Conservation (phyloP, 1,140 invertebrate species). For the Drosophila jambulina region DNA sequence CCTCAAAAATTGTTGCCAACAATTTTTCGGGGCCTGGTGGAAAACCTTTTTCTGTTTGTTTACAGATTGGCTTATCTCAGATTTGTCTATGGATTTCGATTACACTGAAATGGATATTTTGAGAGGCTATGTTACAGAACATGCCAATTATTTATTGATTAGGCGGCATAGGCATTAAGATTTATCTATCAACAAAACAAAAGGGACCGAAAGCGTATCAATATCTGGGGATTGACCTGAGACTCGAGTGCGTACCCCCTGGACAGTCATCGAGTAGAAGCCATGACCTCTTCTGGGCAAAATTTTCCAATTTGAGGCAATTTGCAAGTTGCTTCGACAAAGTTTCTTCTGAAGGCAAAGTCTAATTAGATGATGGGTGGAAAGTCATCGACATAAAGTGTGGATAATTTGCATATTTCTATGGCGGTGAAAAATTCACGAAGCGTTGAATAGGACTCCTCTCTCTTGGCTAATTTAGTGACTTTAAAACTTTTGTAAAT, state of each 20-base stretch:
- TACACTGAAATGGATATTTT: conserved; percentile 51
- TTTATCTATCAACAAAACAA: conserved; percentile 38
- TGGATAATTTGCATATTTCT: conserved; percentile 47
- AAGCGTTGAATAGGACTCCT: conserved; percentile 36
- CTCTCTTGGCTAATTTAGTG: conserved; percentile 29
- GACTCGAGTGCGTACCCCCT: not conserved
- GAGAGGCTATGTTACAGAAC: conserved; percentile 28
- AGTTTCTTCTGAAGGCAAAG: conserved; percentile 18
- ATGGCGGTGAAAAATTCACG: conserved; percentile 12
- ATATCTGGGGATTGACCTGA: conserved; percentile 19
- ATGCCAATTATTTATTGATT: conserved; percentile 60
- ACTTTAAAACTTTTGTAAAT: conserved; percentile 44
- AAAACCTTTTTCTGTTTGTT: conserved; percentile 38
- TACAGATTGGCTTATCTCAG: conserved; percentile 55
- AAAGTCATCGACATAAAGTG: conserved; percentile 36
- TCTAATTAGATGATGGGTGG: conserved; percentile 38
- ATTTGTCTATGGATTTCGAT: conserved; percentile 55
- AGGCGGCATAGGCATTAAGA: conserved; percentile 45
- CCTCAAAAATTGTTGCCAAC: conserved; percentile 45
- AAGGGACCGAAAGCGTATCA: conserved; percentile 16
- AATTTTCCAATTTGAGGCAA: conserved; percentile 34
- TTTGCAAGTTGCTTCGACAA: conserved; percentile 28
- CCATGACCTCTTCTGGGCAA: conserved; percentile 25
- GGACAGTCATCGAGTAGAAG: conserved; percentile 13
- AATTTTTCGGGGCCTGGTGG: conserved; percentile 12